phyloP scores from a whole-genome alignment of 2,888 invertebrate genomes.

The Emmelina monodactyla region DNA sequence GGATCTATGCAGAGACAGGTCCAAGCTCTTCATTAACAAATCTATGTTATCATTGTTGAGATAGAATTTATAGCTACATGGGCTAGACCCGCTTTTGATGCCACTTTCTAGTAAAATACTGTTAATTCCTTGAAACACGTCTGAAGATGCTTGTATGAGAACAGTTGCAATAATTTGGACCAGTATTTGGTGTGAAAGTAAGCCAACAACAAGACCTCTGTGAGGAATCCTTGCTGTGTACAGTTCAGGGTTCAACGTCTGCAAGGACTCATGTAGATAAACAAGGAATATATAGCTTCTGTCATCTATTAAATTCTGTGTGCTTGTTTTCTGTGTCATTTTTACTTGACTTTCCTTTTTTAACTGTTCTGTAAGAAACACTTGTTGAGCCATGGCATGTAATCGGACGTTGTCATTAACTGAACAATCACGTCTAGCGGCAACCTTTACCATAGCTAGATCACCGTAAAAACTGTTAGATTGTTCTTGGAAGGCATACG shows the following conservation, averaged over 20 bases:
- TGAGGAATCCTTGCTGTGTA: constrained; percentile 88
- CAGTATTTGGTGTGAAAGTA: constrained; percentile 91
- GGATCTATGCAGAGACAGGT: constrained; percentile 65
- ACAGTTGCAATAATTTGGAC: constrained; percentile 90
- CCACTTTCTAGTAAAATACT: constrained; percentile 63
- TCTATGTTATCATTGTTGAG: constrained; percentile 70
- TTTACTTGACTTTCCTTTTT: constrained; percentile 42
- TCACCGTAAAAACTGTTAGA: constrained; percentile 96
- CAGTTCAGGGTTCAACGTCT: constrained; percentile 76
- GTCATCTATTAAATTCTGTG: constrained; percentile 72
- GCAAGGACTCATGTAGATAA: constrained; percentile 77
- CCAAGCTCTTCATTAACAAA: constrained; percentile 78
- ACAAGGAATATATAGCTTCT: constrained; percentile 89
- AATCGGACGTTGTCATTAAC: constrained; percentile 84
- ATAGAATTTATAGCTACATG: constrained; percentile 52
- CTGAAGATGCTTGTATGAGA: constrained; percentile 76
- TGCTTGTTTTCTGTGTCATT: constrained; percentile 37
- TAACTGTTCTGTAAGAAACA: constrained; percentile 69
- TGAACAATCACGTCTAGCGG: constrained; percentile 87
- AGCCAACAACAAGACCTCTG: constrained; percentile 84
- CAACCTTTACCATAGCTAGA: constrained; percentile 90
- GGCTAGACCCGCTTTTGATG: constrained; percentile 46
- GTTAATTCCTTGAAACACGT: constrained; percentile 70
- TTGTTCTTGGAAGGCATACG: constrained; percentile 88
- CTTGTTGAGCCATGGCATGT: constrained; percentile 90